Conservation (phyloP, 2,113 vertebrate genomes). For the Aptenodytes patagonicus region DNA sequence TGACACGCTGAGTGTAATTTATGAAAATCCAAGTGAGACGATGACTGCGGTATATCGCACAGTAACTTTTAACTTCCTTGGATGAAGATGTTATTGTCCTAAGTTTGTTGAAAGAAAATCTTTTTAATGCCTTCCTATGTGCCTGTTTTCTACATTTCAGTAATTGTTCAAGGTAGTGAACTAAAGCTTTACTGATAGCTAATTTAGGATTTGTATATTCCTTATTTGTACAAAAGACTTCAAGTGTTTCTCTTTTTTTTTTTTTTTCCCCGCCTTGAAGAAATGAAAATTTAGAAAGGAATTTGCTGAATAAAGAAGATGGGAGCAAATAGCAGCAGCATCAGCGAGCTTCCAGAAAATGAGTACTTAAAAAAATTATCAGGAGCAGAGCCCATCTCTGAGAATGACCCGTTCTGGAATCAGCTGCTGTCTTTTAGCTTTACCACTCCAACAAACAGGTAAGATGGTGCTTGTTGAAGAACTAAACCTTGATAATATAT, state of each 20-base stretch:
- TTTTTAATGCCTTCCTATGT: neutral
- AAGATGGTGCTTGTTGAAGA: neutral
- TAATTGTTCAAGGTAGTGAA: neutral
- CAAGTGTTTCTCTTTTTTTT: neutral
- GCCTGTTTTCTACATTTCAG: neutral
- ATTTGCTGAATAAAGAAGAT: constrained; percentile 71
- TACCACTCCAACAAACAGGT: constrained; percentile 92
- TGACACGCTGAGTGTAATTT: neutral
- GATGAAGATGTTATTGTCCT: neutral
- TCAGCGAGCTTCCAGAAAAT: constrained; percentile 89
- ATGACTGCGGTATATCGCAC: neutral
- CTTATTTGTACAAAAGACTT: neutral
- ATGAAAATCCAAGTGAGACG: neutral
- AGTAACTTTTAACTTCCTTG: neutral
- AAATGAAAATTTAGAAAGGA: constrained; percentile 73
- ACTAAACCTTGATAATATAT: neutral
- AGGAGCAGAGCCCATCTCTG: constrained; percentile 87
- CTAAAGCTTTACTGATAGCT: neutral
- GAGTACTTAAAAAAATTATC: constrained; percentile 88
- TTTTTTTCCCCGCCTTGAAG: neutral
- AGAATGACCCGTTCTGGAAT: constrained; percentile 99
- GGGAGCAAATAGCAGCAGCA: constrained; percentile 94
- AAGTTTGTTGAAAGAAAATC: neutral
- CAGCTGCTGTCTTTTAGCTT: constrained; percentile 97
- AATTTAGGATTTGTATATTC: neutral